Conservation (phyloP, 2,888 invertebrate genomes). For the Ochropleura leucogaster region DNA sequence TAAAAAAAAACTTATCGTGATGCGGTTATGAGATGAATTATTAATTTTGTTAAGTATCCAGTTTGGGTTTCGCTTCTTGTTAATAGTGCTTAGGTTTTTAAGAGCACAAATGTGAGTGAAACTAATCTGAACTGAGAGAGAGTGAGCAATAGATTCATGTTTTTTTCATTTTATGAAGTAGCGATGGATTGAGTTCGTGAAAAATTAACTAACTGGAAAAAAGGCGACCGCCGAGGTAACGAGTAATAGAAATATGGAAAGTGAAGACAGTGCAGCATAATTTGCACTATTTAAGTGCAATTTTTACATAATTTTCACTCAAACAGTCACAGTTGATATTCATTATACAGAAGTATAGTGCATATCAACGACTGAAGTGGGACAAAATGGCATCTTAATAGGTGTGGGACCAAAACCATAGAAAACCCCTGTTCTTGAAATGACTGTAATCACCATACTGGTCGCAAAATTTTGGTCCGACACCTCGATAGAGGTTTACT, state of each 20-base stretch:
- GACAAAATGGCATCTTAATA: too few relatives aligned
- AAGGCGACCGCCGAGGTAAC: not conserved
- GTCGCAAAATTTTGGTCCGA: too few relatives aligned
- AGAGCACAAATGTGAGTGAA: not conserved
- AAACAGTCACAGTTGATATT: too few relatives aligned
- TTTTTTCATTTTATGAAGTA: not conserved
- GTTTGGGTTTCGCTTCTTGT: constrained; percentile 55
- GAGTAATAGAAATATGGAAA: not conserved
- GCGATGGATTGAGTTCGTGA: not conserved
- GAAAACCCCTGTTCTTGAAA: too few relatives aligned
- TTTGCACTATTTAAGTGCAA: not conserved
- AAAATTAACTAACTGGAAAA: not conserved
- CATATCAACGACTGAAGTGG: too few relatives aligned
- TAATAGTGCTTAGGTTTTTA: constrained; percentile 27
- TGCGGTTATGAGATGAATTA: constrained; percentile 58
- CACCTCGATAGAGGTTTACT: too few relatives aligned
- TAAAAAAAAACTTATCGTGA: constrained; percentile 61
- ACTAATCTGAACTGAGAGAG: not conserved
- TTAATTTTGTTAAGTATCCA: constrained; percentile 53
- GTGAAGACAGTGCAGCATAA: too few relatives aligned
- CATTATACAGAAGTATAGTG: too few relatives aligned
- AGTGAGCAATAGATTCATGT: not conserved
- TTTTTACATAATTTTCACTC: too few relatives aligned
- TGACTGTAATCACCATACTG: too few relatives aligned
- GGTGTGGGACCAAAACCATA: too few relatives aligned